These are phyloP conservation scores for Linurgus olivaceus DNA, from an alignment of 2,797 vertebrate genomes.

Conservation along the genomic window DNA sequence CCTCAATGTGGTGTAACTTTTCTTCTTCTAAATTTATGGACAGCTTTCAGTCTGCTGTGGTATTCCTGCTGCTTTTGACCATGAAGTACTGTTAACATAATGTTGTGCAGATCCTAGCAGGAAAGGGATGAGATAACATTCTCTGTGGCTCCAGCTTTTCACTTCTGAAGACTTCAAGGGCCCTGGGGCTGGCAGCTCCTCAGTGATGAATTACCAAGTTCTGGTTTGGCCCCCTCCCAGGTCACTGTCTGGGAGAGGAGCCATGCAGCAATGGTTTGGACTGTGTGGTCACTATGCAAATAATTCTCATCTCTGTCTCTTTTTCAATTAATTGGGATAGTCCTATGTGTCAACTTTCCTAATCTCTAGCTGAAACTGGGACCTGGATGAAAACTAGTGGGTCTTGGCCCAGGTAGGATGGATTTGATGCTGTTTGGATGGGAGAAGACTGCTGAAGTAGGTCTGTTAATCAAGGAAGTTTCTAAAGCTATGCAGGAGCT, in stretches of 20 bases:
- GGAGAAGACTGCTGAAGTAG: neutral
- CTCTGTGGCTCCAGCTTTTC: neutral
- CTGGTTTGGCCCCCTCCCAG: neutral
- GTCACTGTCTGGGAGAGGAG: neutral
- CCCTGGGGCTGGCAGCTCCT: neutral
- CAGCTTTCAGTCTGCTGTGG: neutral
- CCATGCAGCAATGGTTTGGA: neutral
- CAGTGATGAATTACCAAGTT: neutral
- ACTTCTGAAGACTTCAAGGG: neutral
- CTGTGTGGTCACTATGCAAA: neutral
- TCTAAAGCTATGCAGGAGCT: neutral
- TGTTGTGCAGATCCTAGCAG: neutral
- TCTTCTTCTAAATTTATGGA: neutral
- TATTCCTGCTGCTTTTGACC: neutral
- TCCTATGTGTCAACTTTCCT: neutral
- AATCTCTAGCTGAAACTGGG: slow-evolving; percentile 28
- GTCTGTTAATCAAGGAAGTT: neutral
- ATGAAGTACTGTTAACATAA: neutral
- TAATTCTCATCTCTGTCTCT: slow-evolving; percentile 22
- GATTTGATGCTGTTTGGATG: neutral
- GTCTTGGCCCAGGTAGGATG: slow-evolving; percentile 15
- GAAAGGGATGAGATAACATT: neutral
- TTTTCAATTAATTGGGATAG: slow-evolving; percentile 9
- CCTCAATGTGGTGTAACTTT: neutral
- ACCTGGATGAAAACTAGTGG: slow-evolving; percentile 28